A percentile compares a stretch with the other conserved stretches of the same genome.
These are phyloP conservation scores for Paragorgia papillata DNA, from an alignment of 92 coral and sea anemone genomes.

Conservation along the genomic window DNA sequence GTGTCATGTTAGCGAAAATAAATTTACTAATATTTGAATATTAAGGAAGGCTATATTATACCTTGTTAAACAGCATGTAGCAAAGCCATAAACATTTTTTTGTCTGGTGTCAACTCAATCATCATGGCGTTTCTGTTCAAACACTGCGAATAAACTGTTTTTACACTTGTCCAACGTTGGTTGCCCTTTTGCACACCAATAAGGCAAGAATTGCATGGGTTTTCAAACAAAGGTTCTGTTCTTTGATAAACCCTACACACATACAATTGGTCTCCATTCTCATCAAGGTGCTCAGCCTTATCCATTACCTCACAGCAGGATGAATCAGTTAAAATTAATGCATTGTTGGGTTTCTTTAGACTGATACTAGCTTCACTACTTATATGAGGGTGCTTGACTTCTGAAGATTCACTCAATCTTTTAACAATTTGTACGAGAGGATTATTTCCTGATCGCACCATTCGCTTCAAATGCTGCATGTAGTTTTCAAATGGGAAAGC, in stretches of 20 bases:
- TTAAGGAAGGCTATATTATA: too few relatives aligned
- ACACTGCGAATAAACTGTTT: neutral
- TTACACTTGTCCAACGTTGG: too few relatives aligned
- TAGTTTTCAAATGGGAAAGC: slow-evolving; percentile 9
- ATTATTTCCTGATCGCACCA: neutral
- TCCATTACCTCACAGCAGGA: too few relatives aligned
- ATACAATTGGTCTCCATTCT: too few relatives aligned
- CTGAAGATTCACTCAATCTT: neutral
- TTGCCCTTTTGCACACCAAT: too few relatives aligned
- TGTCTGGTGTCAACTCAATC: neutral
- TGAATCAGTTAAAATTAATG: neutral
- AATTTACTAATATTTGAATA: too few relatives aligned
- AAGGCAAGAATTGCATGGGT: too few relatives aligned
- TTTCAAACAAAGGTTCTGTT: too few relatives aligned
- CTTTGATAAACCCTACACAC: too few relatives aligned
- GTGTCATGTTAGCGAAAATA: too few relatives aligned
- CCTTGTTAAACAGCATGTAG: neutral
- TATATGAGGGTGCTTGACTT: neutral
- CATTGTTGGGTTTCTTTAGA: neutral
- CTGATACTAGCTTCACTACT: neutral
- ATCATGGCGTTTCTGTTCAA: neutral
- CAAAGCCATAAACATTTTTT: neutral
- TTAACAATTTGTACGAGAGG: slow-evolving; percentile 8
- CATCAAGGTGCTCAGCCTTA: too few relatives aligned
- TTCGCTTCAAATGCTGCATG: neutral